Evolutionary conservation across 2,113 vertebrate species (phyloP).

Genomic region (Smithornis capensis): DNA sequence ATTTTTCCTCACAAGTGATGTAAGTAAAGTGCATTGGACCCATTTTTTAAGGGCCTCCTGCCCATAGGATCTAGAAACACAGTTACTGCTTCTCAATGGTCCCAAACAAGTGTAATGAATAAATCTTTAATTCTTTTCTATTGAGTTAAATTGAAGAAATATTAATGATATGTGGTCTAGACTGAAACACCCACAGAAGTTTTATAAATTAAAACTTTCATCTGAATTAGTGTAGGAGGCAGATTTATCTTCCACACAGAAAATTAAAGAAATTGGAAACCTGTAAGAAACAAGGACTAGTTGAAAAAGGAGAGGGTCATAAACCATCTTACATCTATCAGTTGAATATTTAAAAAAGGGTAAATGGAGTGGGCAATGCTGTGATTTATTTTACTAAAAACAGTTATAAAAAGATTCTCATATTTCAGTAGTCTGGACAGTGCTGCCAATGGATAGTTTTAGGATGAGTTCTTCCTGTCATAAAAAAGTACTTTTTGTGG

Average conservation of each 20-base stretch:
- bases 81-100: neutral
- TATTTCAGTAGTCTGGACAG: neutral
- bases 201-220: conserved; percentile 26
- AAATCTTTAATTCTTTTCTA: neutral
- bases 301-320: neutral
- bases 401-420: neutral
- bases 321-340: neutral
- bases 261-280: neutral
- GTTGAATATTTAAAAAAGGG: neutral
- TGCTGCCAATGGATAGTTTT: neutral
- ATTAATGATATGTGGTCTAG: neutral
- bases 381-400: neutral
- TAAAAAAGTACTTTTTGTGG: neutral
- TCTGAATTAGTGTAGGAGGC: conserved; percentile 3
- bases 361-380: neutral
- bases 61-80: neutral
- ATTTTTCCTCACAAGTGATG: neutral
- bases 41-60: neutral
- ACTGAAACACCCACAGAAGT: neutral
- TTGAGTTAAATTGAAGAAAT: conserved; percentile 1
- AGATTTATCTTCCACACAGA: neutral
- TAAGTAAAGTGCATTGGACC: neutral
- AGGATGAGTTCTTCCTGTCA: neutral
- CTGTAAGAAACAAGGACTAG: neutral
- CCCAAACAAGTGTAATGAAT: neutral